phyloP scores from a whole-genome alignment of 2,113 vertebrate species.

The Neodon shergylaensis region DNA sequence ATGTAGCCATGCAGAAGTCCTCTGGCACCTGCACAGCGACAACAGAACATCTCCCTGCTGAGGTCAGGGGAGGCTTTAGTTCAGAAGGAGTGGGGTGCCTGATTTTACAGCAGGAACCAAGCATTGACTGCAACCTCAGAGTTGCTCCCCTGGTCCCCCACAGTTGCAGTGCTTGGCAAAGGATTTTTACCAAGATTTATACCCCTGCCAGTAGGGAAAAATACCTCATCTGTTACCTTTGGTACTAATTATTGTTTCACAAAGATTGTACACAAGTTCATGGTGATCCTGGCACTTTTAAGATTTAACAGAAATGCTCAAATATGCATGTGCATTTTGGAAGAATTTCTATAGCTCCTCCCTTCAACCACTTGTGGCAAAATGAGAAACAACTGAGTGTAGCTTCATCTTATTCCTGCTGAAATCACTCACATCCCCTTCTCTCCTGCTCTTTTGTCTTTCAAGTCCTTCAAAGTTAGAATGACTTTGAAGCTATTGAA shows the following conservation, averaged over 20 bases:
- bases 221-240: constrained; percentile 15
- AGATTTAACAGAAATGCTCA: constrained; percentile 29
- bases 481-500: neutral
- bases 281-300: constrained; percentile 26
- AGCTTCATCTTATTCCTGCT: constrained; percentile 11
- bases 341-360: neutral
- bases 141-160: neutral
- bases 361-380: constrained; percentile 6
- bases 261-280: neutral
- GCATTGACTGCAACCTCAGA: neutral
- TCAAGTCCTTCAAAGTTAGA: neutral
- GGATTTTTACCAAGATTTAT: constrained; percentile 39
- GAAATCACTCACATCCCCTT: constrained; percentile 40
- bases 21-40: neutral
- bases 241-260: constrained; percentile 45
- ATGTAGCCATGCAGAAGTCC: neutral
- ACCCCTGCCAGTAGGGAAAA: constrained; percentile 7
- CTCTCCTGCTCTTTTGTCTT: constrained; percentile 23
- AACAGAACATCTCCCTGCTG: neutral
- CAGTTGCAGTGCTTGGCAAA: constrained; percentile 58
- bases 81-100: neutral
- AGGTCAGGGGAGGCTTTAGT: neutral
- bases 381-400: constrained; percentile 35
- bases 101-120: constrained; percentile 47
- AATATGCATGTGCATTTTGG: neutral